phyloP scores from a whole-genome alignment of 2,113 vertebrate genomes.

The Epinephelus lanceolatus region DNA sequence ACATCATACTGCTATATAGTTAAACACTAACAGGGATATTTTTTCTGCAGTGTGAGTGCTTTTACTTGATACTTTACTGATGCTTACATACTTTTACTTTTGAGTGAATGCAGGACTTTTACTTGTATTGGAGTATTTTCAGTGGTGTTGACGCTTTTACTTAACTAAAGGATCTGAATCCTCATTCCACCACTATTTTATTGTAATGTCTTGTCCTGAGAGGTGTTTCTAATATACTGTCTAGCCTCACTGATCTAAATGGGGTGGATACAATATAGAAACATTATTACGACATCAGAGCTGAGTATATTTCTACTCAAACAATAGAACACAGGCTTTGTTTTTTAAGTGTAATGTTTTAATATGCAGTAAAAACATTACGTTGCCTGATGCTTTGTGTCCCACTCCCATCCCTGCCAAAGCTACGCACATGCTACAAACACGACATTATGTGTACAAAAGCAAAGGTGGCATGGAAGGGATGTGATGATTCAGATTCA shows the following conservation, averaged over 20 bases:
- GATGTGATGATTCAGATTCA: not conserved
- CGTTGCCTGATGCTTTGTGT: not conserved
- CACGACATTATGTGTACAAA: not conserved
- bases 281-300: not conserved
- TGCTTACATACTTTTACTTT: not conserved
- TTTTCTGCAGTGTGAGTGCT: not conserved
- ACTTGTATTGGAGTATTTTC: not conserved
- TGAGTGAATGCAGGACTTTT: not conserved
- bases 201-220: too few species aligned
- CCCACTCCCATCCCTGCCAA: not conserved
- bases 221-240: not conserved
- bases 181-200: not conserved
- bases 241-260: not conserved
- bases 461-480: not conserved
- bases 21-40: not conserved
- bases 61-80: not conserved
- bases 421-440: not conserved
- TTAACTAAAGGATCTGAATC: not conserved
- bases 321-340: not conserved
- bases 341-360: not conserved
- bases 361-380: constrained; percentile 8
- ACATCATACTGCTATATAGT: not conserved
- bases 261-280: not conserved
- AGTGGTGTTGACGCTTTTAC: not conserved
- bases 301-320: not conserved